These are phyloP conservation scores for Leptopilina syphax DNA, from an alignment of 2,888 invertebrate genomes.

Conservation along the genomic window DNA sequence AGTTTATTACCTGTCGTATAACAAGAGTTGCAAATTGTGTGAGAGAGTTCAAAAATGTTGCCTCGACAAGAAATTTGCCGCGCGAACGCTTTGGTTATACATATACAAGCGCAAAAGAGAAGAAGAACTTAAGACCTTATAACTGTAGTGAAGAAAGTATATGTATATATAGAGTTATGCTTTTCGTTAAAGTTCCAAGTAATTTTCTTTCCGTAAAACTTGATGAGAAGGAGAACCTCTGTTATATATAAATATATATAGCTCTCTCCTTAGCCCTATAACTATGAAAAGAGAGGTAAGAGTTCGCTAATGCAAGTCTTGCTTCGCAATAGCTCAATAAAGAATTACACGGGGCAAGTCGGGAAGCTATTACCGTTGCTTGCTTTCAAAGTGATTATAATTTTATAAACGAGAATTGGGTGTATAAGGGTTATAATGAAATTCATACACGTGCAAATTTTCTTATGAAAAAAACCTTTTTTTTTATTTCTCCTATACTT, in stretches of 20 bases:
- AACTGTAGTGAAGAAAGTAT: background rate
- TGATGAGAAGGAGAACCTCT: constrained; percentile 3
- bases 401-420: constrained; percentile 39
- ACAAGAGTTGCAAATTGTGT: constrained; percentile 34
- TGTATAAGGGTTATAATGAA: constrained; percentile 26
- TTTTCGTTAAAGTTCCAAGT: constrained; percentile 35
- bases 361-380: constrained; percentile 38
- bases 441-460: constrained; percentile 37
- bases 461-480: constrained; percentile 29
- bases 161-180: background rate
- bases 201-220: constrained; percentile 40
- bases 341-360: constrained; percentile 36
- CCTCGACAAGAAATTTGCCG: constrained; percentile 25
- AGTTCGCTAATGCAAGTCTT: constrained; percentile 28
- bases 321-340: constrained; percentile 36
- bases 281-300: background rate
- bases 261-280: too few relatives aligned
- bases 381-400: constrained; percentile 38
- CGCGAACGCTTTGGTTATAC: constrained; percentile 12
- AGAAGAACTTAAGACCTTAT: constrained; percentile 32
- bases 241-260: background rate
- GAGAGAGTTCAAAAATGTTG: constrained; percentile 32
- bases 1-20: constrained; percentile 39
- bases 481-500: constrained; percentile 21
- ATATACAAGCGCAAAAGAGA: background rate